phyloP scores from a whole-genome alignment of 1,140 invertebrate genomes.

The Ips nitidus region DNA sequence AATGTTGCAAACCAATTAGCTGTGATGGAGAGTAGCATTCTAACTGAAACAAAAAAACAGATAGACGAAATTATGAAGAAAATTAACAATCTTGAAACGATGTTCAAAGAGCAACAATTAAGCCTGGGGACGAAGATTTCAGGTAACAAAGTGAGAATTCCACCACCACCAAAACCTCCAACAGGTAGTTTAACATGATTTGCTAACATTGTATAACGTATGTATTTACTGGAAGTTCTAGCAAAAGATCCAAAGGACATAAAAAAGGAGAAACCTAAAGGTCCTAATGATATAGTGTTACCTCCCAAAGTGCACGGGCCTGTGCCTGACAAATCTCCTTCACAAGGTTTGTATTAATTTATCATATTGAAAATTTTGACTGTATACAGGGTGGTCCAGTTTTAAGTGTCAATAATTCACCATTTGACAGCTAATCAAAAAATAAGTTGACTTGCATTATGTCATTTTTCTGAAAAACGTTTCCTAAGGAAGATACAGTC shows the following conservation, averaged over 20 bases:
- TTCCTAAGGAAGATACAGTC: too few species aligned
- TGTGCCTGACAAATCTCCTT: background rate
- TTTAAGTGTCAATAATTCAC: too few species aligned
- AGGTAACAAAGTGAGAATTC: background rate
- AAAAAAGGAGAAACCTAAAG: too few species aligned
- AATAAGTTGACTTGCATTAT: too few species aligned
- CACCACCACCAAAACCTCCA: background rate
- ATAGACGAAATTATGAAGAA: constrained; percentile 19
- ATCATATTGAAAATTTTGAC: too few species aligned
- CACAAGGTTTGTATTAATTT: background rate
- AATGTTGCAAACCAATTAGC: background rate
- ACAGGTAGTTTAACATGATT: background rate
- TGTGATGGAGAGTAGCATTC: background rate
- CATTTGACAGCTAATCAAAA: too few species aligned
- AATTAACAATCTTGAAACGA: constrained; percentile 10
- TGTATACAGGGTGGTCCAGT: too few species aligned
- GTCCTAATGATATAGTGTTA: too few species aligned
- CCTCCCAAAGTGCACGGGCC: background rate
- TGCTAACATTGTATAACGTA: too few species aligned
- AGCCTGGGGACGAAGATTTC: background rate
- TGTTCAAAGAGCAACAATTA: constrained; percentile 2
- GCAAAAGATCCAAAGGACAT: too few species aligned
- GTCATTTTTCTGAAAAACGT: too few species aligned
- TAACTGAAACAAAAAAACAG: constrained; percentile 4
- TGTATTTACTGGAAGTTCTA: too few species aligned